Base-by-base conservation (phyloP, 2,888 invertebrate genomes). In the Ypsolopha scabrella region DNA sequence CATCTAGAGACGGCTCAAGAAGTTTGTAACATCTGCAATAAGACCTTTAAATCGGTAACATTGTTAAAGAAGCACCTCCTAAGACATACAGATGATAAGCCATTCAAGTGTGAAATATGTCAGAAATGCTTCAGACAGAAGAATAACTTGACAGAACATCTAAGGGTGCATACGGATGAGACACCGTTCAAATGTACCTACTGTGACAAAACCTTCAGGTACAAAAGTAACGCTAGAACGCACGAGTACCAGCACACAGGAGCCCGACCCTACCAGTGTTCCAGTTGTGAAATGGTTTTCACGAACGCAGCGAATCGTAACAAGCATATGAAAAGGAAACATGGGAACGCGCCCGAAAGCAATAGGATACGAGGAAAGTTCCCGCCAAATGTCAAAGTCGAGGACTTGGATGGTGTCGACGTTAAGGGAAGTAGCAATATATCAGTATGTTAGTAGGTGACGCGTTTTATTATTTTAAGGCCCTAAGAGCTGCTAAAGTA, bases 221-320 rank as follows among this genome's bases (percentile, higher is more conserved):
- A 90, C 66, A 90, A 90, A 66, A 90, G 90, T 43, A 89, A 90
- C 43, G 71, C 90, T 53, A 89, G 88, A 54, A 88, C 89, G 1
- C 91, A 91, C 67, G 71, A 89, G 50, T 77, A 90, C 50, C 88
- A 88, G 59, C 91, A 91, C 60, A 87, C 87, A 7, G 86, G 77
- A 0, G 89, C 89, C 60, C 74, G 89, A 37, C 91, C 91, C 0
- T 91, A 90, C 64, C 89, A 89, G 6, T 91, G 91, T 58, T 59
- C 82, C 38, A 88, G 90, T 58, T 91, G 91, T 65, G 88, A 89
- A 63, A 11, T 47, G 13, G 52, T 90, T 61, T 91, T 91, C 60
- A 90, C 90, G 6, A 91, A 91, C 68, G 90, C 90, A 90, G 90
- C 90, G n/a, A 91, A 91, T 70, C 90, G 90, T 63, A 91, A 90